Conservation (phyloP, 92 coral and sea anemone genomes). For the Siderastrea siderea region DNA sequence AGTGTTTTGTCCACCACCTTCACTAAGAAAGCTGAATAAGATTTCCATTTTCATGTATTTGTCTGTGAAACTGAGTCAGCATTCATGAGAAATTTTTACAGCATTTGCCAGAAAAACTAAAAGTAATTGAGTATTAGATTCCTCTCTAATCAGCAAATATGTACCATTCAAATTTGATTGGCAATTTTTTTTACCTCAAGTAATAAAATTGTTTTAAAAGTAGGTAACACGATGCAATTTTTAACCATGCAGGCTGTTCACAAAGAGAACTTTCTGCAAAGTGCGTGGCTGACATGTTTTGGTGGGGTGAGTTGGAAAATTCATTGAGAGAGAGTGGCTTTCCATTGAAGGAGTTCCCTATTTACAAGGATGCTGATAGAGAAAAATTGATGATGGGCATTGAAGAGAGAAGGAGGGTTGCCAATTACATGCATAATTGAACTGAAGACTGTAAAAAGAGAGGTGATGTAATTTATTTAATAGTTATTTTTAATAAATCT, state of each 20-base stretch:
- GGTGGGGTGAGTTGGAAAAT: background rate
- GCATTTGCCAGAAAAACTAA: too few relatives aligned
- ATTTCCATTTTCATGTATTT: too few relatives aligned
- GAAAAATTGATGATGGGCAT: conserved; percentile 4
- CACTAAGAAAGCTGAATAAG: too few relatives aligned
- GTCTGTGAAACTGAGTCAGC: too few relatives aligned
- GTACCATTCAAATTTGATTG: too few relatives aligned
- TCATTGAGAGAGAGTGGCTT: background rate
- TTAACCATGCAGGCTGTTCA: background rate
- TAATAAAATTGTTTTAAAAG: too few relatives aligned
- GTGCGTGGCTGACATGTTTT: background rate
- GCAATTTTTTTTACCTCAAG: too few relatives aligned
- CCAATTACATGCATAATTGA: background rate
- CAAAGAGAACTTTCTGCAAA: conserved; percentile 11
- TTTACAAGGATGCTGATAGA: background rate
- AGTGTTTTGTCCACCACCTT: too few relatives aligned
- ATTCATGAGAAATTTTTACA: too few relatives aligned
- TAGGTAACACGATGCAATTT: too few relatives aligned
- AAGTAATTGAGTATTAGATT: too few relatives aligned
- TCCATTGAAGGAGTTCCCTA: background rate
- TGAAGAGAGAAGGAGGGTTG: conserved; percentile 4
- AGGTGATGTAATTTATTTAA: conserved; percentile 5
- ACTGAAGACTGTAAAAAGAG: background rate
- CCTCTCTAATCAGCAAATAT: too few relatives aligned
- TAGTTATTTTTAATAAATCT: background rate